phyloP scores from a whole-genome alignment of 2,797 vertebrate species.

The Luscinia luscinia region DNA sequence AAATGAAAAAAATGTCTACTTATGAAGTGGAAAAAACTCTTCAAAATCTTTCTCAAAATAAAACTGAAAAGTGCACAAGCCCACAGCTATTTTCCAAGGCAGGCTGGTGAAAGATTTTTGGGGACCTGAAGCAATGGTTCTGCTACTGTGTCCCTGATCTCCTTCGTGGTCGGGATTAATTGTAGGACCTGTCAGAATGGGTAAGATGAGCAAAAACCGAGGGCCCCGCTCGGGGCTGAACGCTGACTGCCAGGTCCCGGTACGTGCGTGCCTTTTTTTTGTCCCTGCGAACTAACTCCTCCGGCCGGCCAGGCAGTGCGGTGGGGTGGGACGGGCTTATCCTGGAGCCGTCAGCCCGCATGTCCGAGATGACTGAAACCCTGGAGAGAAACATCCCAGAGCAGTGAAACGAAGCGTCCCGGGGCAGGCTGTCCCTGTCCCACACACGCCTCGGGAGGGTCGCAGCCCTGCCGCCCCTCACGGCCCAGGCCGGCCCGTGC shows the following conservation, averaged over 20 bases:
- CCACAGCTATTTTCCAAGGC: not conserved
- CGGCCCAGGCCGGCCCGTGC: fast-evolving
- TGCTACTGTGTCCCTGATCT: fast-evolving
- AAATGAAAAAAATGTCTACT: not conserved
- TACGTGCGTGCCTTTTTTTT: fast-evolving
- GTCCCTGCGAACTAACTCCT: not conserved
- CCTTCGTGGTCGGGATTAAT: not conserved
- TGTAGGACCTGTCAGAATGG: not conserved
- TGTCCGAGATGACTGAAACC: not conserved
- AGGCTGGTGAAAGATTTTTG: not conserved
- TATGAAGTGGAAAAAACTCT: not conserved
- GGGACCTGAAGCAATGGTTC: not conserved
- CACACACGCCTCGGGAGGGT: fast-evolving
- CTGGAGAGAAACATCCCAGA: fast-evolving
- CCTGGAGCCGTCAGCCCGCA: not conserved
- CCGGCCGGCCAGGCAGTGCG: fast-evolving
- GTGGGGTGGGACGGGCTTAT: fast-evolving
- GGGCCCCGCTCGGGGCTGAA: fast-evolving
- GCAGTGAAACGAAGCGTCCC: not conserved
- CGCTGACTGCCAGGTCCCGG: fast-evolving
- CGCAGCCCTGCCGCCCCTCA: not conserved
- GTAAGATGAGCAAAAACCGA: fast-evolving
- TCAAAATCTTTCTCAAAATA: not conserved
- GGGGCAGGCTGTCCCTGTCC: not conserved
- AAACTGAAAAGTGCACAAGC: not conserved